A percentile compares a stretch with the other conserved stretches of the same genome.
These are phyloP conservation scores for Eurytoma californica DNA, from an alignment of 2,888 invertebrate genomes.

Conservation along the genomic window DNA sequence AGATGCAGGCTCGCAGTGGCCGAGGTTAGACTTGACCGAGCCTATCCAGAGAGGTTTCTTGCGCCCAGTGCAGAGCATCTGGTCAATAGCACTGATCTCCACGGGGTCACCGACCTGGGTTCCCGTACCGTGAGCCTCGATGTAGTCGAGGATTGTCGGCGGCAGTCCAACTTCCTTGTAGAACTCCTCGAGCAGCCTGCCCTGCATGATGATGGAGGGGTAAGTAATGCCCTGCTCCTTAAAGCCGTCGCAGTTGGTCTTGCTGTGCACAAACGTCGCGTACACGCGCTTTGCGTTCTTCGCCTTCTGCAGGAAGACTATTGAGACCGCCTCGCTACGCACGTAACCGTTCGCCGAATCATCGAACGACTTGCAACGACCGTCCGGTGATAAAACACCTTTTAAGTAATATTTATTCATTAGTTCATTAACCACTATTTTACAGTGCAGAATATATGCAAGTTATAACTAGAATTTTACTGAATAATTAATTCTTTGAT, in stretches of 20 bases:
- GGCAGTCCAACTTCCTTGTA: constrained; percentile 79
- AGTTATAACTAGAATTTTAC: no score
- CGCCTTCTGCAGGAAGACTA: constrained; percentile 82
- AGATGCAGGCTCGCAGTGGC: constrained; percentile 91
- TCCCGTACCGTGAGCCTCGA: constrained; percentile 85
- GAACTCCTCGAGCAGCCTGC: constrained; percentile 73
- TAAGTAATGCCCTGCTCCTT: constrained; percentile 61
- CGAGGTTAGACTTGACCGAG: constrained; percentile 94
- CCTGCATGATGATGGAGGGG: constrained; percentile 49
- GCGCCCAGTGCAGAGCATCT: constrained; percentile 77
- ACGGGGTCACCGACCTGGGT: constrained; percentile 91
- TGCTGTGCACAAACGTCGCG: constrained; percentile 81
- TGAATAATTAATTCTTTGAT: no score
- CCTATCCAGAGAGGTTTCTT: constrained; percentile 88
- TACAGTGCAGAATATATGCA: no score
- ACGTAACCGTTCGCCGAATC: constrained; percentile 88
- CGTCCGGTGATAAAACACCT: constrained; percentile 87
- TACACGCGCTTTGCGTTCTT: constrained; percentile 73
- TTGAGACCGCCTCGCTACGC: constrained; percentile 87
- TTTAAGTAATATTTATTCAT: no score
- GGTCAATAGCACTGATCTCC: constrained; percentile 87
- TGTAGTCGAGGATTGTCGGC: constrained; percentile 78
- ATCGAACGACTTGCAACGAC: constrained; percentile 93
- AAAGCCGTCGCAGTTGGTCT: constrained; percentile 78
- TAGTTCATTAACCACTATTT: no score